Conservation (phyloP, 1,140 invertebrate genomes). For the Hirudo medicinalis region DNA sequence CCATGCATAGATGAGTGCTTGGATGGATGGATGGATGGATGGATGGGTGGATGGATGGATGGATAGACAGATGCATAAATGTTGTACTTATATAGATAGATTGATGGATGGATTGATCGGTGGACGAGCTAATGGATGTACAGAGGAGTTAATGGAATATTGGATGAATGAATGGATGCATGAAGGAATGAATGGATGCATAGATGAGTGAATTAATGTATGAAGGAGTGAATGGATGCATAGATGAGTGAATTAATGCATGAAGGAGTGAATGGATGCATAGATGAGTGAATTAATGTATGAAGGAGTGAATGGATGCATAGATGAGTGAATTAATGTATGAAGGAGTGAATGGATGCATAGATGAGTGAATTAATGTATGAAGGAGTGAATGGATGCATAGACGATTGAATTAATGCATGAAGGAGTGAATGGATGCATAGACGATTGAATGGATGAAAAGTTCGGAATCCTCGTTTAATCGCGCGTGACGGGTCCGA, state of each 20-base stretch:
- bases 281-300: neutral
- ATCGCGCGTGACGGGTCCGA: neutral
- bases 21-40: too few species aligned
- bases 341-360: neutral
- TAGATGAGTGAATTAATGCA: neutral
- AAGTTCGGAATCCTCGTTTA: too few species aligned
- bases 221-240: neutral
- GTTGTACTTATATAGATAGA: too few species aligned
- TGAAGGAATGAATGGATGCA: neutral
- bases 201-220: neutral
- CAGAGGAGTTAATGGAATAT: neutral
- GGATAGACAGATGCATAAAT: neutral
- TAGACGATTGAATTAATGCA: too few species aligned
- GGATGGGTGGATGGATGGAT: neutral
- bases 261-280: neutral
- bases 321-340: neutral
- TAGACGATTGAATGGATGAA: too few species aligned
- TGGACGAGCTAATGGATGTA: neutral
- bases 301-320: neutral
- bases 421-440: too few species aligned
- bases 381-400: too few species aligned
- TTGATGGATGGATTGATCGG: neutral
- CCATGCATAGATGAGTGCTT: neutral
- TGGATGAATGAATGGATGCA: neutral
- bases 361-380: neutral